Percentiles rank a stretch among this genome's conserved stretches.
phyloP scores from a whole-genome alignment of 2,113 vertebrate genomes.

The Chaetodon trifascialis region DNA sequence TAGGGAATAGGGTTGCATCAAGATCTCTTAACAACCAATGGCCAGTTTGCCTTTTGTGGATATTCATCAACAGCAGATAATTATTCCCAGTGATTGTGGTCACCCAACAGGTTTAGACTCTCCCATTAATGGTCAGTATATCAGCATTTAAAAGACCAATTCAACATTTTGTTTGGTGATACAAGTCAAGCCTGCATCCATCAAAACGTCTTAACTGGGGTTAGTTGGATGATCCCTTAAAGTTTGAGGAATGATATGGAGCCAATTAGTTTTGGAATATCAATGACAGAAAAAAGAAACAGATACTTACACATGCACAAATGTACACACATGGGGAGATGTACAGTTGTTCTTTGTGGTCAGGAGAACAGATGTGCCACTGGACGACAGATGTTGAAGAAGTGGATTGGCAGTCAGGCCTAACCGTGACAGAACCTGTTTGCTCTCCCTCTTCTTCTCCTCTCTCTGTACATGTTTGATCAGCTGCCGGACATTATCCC shows the following conservation, averaged over 20 bases:
- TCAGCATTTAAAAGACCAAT: no score
- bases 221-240: neutral
- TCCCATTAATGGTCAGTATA: no score
- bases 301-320: neutral
- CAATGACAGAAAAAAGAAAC: neutral
- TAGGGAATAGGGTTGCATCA: no score
- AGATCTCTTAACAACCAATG: no score
- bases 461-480: constrained; percentile 59
- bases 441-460: constrained; percentile 5
- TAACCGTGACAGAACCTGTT: constrained; percentile 17
- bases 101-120: no score
- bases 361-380: neutral
- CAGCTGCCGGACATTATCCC: constrained; percentile 61
- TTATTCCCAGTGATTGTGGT: no score
- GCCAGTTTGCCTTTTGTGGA: no score
- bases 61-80: no score
- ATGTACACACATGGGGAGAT: neutral
- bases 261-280: neutral
- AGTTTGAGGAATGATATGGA: neutral
- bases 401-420: constrained; percentile 5
- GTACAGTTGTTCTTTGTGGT: neutral
- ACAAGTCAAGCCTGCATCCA: neutral
- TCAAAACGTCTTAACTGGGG: neutral
- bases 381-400: constrained; percentile 6
- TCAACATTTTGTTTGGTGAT: neutral